These are phyloP conservation scores for Anodontia alba DNA, from an alignment of 2,888 invertebrate species.

Conservation along the genomic window DNA sequence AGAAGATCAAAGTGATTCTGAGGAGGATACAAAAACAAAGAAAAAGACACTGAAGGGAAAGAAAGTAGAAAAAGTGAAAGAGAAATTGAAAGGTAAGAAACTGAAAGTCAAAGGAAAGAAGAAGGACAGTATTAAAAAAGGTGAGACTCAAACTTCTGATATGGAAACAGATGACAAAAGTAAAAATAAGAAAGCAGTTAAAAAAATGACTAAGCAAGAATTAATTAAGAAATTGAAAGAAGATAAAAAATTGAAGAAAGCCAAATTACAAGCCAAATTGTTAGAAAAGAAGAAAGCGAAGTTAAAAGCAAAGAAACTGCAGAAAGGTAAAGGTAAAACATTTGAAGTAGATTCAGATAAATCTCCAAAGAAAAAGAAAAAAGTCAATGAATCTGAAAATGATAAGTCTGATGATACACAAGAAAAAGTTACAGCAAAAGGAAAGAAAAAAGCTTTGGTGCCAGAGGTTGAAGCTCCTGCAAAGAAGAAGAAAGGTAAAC, in stretches of 20 bases:
- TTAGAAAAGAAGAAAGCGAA: conserved; percentile 18
- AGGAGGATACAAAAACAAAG: conserved; percentile 24
- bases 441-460: background rate
- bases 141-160: conserved; percentile 26
- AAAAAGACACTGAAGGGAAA: conserved; percentile 33
- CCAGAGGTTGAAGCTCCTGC: background rate
- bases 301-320: background rate
- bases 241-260: conserved; percentile 54
- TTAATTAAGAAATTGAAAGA: conserved; percentile 54
- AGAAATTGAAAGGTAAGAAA: conserved; percentile 43
- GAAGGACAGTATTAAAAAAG: conserved; percentile 29
- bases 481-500: conserved; percentile 11
- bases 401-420: background rate
- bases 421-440: background rate
- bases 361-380: conserved; percentile 6
- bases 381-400: background rate
- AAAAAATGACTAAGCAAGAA: conserved; percentile 55
- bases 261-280: conserved; percentile 1
- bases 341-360: background rate
- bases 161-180: conserved; percentile 30
- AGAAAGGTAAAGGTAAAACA: background rate
- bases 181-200: conserved; percentile 31
- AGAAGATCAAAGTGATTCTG: conserved; percentile 36
- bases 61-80: conserved; percentile 36
- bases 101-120: conserved; percentile 29